Base-by-base conservation (phyloP, 2,113 vertebrate species). In the Hippopotamus amphibius region DNA sequence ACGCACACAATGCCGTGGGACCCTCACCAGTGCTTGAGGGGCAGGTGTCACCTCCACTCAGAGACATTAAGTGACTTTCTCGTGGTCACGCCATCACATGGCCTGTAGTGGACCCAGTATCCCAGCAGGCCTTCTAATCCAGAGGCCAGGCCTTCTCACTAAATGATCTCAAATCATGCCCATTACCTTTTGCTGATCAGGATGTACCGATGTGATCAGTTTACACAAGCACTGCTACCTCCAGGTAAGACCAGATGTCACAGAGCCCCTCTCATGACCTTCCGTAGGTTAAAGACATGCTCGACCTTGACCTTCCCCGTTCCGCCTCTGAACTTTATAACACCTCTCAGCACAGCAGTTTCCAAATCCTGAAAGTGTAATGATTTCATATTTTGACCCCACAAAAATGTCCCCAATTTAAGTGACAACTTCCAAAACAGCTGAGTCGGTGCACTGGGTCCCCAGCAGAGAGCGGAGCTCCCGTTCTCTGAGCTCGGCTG, bases 1-100 rank as follows among this genome's bases (percentile, higher is more conserved):
- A 48, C 0, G 0, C 61, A 24, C 6, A 57, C 0, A 33, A 46
- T 7, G 30, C 37, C 53, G 28, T 1, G 43, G 28, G 21, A 53
- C 50, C 22, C 28, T 89, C 85, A n/a, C 15, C 37, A 16, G n/a
- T 33, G 17, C 30, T 72, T 74, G 68, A 59, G 43, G 74, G 37
- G 21, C 33, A 53, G 41, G 11, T 7, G 9, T 68, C 71, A 16
- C 17, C 22, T 9, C 3, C 0, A 10, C 46, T 80, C 65, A 55
- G 74, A 87, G 65, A n/a, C 19, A 22, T 5, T 33, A 28, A 55
- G 26, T 33, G 30, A 57, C 37, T 30, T 74, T 15, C 59, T 59
- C 66, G 4, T 10, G 41, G 41, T 33, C 76, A 55, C 55, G 41
- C 0, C 4, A 28, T 41, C 43, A 16, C 1, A 15, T 7, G 57